These are phyloP conservation scores for Phaenicophaeus curvirostris DNA, from an alignment of 2,797 vertebrate species.

Conservation along the genomic window DNA sequence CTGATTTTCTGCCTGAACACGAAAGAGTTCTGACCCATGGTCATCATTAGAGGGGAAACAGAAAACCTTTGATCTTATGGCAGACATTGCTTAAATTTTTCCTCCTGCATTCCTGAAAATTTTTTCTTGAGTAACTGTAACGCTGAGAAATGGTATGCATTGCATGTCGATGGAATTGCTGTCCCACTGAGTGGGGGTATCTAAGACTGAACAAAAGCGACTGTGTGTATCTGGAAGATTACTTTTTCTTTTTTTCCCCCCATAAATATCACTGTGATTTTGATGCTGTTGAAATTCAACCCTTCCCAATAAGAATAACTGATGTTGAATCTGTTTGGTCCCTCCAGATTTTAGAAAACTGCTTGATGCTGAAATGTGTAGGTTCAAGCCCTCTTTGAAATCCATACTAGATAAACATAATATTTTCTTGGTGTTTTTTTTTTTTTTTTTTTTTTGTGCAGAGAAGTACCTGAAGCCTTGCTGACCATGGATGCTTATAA, in stretches of 20 bases:
- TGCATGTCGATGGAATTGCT: neutral
- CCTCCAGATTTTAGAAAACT: neutral
- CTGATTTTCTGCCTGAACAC: neutral
- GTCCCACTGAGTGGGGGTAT: neutral
- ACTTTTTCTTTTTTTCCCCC: neutral
- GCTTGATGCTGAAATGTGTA: neutral
- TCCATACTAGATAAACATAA: accelerated
- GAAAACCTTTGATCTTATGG: neutral
- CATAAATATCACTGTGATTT: neutral
- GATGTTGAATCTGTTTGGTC: neutral
- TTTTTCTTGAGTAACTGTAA: neutral
- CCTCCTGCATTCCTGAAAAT: neutral
- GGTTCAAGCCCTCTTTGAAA: neutral
- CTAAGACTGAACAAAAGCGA: neutral
- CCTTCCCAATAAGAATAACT: neutral
- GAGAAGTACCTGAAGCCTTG: neutral
- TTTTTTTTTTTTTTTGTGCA: neutral
- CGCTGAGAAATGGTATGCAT: neutral
- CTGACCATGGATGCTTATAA: accelerated
- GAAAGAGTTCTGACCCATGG: neutral
- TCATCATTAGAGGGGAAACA: neutral
- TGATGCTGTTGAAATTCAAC: neutral
- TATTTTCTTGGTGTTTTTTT: too few relatives aligned
- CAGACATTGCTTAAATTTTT: neutral
- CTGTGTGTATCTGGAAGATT: neutral